Percentiles rank a stretch among this genome's conserved stretches.
These are phyloP conservation scores for Anagrus nilaparvatae DNA, from an alignment of 1,140 invertebrate species.

Conservation along the genomic window DNA sequence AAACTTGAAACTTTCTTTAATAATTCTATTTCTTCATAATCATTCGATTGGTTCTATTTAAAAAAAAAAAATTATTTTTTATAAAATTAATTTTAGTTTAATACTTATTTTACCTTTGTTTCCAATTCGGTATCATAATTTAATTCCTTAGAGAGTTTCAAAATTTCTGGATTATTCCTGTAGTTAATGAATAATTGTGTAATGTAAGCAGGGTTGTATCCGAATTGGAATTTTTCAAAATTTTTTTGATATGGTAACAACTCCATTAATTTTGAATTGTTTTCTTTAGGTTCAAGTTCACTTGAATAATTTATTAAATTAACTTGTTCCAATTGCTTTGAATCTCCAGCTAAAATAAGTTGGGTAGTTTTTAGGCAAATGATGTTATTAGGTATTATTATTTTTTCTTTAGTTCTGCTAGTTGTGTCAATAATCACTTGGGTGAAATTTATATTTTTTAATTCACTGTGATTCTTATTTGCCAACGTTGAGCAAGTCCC, in stretches of 20 bases:
- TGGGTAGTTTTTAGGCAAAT: conserved; percentile 45
- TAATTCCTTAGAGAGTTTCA: conserved; percentile 61
- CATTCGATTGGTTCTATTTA: background rate
- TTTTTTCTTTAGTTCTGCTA: conserved; percentile 80
- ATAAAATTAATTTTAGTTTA: too few relatives aligned
- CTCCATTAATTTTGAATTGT: conserved; percentile 57
- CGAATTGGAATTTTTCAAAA: conserved; percentile 40
- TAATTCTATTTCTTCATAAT: conserved; percentile 26
- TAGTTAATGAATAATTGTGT: conserved; percentile 67
- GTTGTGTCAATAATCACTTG: conserved; percentile 86
- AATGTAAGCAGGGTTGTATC: conserved; percentile 56
- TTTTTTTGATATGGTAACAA: conserved; percentile 56
- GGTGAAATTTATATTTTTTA: conserved; percentile 66
- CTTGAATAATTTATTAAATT: conserved; percentile 54
- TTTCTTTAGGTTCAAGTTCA: conserved; percentile 54
- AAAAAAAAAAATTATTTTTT: conserved; percentile 4
- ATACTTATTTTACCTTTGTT: conserved; percentile 45
- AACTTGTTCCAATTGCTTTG: conserved; percentile 79
- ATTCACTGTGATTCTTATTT: conserved; percentile 51
- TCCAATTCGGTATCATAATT: conserved; percentile 71
- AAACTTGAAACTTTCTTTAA: conserved; percentile 22
- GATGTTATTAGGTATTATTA: conserved; percentile 58
- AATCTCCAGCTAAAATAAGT: conserved; percentile 81
- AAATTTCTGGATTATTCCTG: conserved; percentile 65
- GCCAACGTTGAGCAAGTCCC: conserved; percentile 71